phyloP scores from a whole-genome alignment of 2,113 vertebrate genomes.

The Gopherus evgoodei region DNA sequence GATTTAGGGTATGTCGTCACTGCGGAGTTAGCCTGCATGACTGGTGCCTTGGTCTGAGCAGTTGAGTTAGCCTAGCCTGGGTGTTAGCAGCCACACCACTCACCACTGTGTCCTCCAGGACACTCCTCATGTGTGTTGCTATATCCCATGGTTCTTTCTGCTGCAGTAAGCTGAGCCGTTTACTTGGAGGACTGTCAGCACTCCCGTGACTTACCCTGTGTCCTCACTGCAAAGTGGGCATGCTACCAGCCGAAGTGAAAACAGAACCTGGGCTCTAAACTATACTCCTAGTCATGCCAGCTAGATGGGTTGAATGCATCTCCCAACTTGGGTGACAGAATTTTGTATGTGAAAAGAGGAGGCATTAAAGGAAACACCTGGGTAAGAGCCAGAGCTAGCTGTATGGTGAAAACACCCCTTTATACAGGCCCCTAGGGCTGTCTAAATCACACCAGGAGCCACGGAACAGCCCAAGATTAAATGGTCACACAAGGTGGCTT shows the following conservation, averaged over 20 bases:
- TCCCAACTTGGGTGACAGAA: accelerated
- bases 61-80: not conserved
- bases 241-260: not conserved
- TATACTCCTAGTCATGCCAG: not conserved
- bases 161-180: not conserved
- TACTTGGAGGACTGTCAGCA: not conserved
- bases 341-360: not conserved
- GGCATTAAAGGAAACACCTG: not conserved
- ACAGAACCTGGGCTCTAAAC: not conserved
- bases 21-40: not conserved
- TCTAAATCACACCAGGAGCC: not conserved
- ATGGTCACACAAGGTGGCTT: not conserved
- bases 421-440: not conserved
- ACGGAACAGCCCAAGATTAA: not conserved
- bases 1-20: not conserved
- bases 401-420: accelerated
- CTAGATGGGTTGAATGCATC: accelerated
- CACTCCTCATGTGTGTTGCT: too few species aligned
- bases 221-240: not conserved
- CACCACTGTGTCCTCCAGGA: not conserved
- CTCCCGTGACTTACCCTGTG: not conserved
- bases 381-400: not conserved
- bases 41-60: not conserved
- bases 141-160: not conserved
- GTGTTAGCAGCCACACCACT: accelerated